These are phyloP conservation scores for Paradoxurus hermaphroditus DNA, from an alignment of 2,113 vertebrate species.

Conservation along the genomic window DNA sequence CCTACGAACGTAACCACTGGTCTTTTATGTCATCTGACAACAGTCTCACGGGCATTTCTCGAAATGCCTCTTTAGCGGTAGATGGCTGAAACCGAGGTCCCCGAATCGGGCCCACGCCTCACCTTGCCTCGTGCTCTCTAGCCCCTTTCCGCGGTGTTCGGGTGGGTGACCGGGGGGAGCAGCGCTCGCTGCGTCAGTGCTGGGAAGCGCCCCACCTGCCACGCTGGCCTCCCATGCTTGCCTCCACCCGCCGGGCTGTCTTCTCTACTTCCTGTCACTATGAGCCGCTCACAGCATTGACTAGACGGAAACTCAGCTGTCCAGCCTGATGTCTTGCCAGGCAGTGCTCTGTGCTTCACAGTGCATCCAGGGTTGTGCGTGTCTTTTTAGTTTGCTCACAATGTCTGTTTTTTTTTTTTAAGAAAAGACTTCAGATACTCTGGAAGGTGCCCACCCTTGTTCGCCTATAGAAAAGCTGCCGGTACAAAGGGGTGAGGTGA, in stretches of 20 bases:
- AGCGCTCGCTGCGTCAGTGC: background rate
- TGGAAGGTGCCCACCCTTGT: background rate
- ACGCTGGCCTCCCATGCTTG: accelerated
- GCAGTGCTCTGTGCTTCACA: background rate
- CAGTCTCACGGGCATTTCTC: background rate
- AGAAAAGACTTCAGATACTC: background rate
- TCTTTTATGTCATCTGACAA: background rate
- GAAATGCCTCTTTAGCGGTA: background rate
- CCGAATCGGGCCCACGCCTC: background rate
- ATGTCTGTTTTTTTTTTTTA: background rate
- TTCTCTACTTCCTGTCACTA: background rate
- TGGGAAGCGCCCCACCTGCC: background rate
- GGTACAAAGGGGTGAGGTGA: too few relatives aligned
- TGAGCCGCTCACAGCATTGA: background rate
- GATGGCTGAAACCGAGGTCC: background rate
- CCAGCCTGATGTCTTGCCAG: too few relatives aligned
- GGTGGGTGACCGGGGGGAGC: background rate
- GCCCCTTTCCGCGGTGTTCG: background rate
- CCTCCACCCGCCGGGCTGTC: too few relatives aligned
- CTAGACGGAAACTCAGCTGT: background rate
- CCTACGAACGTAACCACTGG: background rate
- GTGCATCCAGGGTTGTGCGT: accelerated
- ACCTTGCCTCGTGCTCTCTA: background rate
- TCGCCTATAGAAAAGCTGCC: background rate
- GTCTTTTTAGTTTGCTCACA: background rate